phyloP scores from a whole-genome alignment of 2,888 invertebrate genomes.

The Torymus auratus region DNA sequence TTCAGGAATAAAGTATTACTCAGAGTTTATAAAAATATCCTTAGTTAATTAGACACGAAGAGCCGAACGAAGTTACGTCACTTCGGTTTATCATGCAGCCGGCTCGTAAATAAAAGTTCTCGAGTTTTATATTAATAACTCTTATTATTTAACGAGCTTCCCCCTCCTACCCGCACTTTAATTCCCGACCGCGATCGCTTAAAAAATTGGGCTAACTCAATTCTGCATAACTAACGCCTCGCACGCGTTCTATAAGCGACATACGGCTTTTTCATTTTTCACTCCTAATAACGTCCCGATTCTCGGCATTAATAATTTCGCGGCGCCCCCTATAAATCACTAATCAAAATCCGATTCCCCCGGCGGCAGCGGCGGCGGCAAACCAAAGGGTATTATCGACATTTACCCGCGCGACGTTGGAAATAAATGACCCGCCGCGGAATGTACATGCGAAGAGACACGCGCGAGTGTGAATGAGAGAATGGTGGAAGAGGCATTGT shows the following conservation, averaged over 20 bases:
- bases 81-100: no score
- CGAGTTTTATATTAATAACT: no score
- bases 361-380: not conserved
- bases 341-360: conserved; percentile 45
- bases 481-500: no score
- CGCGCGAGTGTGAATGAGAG: no score
- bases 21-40: no score
- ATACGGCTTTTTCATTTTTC: conserved; percentile 4
- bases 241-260: not conserved
- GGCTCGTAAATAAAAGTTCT: no score
- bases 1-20: no score
- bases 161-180: no score
- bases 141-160: no score
- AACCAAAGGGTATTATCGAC: conserved; percentile 41
- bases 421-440: conserved; percentile 27
- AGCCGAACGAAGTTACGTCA: no score
- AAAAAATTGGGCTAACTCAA: not conserved
- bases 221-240: not conserved
- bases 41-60: no score
- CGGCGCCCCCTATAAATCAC: conserved; percentile 35
- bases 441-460: not conserved
- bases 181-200: no score
- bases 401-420: not conserved
- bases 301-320: conserved; percentile 35
- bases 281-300: conserved; percentile 1